Conservation (phyloP, 2,797 vertebrate species). For the Australoheros facetus region DNA sequence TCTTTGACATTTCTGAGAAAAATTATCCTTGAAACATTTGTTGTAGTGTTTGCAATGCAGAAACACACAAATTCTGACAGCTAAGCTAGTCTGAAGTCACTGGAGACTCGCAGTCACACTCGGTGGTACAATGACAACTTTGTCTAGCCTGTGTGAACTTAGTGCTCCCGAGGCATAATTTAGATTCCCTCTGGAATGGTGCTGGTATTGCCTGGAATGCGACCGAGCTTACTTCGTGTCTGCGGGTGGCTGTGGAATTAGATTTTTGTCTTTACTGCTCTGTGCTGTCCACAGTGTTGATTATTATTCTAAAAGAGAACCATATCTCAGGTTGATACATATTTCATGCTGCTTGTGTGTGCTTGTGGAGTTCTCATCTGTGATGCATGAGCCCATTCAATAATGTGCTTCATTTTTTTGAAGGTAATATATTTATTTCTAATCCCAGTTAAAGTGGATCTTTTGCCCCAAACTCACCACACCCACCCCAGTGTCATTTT, state of each 20-base stretch:
- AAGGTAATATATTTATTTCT: conserved; percentile 60
- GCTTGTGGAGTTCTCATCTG: conserved; percentile 60
- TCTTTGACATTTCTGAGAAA: conserved; percentile 46
- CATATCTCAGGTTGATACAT: conserved; percentile 69
- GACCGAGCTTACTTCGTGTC: conserved; percentile 35
- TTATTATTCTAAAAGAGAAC: conserved; percentile 70
- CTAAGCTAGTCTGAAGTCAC: conserved; percentile 52
- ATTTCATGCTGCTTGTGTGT: conserved; percentile 65
- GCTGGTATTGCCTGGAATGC: conserved; percentile 24
- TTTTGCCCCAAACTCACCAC: conserved; percentile 18
- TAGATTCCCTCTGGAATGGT: conserved; percentile 45
- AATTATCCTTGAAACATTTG: conserved; percentile 45
- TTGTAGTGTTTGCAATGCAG: conserved; percentile 37
- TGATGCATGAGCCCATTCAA: conserved; percentile 65
- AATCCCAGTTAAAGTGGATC: conserved; percentile 57
- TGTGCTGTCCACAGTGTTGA: conserved; percentile 52
- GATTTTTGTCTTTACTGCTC: conserved; percentile 63
- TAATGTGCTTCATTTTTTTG: conserved; percentile 54
- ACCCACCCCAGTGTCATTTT: conserved; percentile 26
- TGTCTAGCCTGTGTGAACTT: conserved; percentile 66
- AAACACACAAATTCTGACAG: conserved; percentile 54
- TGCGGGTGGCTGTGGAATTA: conserved; percentile 53
- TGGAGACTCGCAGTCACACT: conserved; percentile 49
- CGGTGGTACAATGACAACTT: conserved; percentile 59
- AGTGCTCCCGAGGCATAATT: conserved; percentile 59